phyloP scores from a whole-genome alignment of 2,113 vertebrate species.

The Rhinolophus ferrumequinum region DNA sequence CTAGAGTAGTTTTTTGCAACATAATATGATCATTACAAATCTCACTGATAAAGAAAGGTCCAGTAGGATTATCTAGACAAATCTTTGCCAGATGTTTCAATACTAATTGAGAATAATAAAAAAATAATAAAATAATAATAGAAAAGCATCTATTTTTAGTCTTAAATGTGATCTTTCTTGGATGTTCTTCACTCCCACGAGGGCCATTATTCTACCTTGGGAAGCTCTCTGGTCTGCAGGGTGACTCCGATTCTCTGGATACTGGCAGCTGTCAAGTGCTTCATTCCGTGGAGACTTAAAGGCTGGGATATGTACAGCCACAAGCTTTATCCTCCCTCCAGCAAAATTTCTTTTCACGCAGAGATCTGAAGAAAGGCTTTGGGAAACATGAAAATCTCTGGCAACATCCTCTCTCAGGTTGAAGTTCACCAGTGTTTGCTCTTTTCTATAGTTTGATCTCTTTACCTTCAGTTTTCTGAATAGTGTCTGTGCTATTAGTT shows the following conservation, averaged over 20 bases:
- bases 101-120: background rate
- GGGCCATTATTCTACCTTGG: background rate
- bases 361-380: background rate
- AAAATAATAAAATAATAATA: no score
- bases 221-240: background rate
- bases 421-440: no score
- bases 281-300: background rate
- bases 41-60: background rate
- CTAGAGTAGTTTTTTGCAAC: background rate
- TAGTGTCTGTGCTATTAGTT: background rate
- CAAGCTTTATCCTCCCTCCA: background rate
- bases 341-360: background rate
- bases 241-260: background rate
- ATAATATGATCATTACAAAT: background rate
- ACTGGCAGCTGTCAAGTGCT: background rate
- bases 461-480: background rate
- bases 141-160: background rate
- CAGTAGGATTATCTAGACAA: background rate
- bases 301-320: background rate
- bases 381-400: background rate
- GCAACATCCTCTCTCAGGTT: background rate
- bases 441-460: background rate
- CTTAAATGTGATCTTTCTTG: background rate
- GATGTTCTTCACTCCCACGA: fast-evolving
- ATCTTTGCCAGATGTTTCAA: slow-evolving; percentile 9